phyloP scores from a whole-genome alignment of 2,113 vertebrate species.

The Epinephelus moara region DNA sequence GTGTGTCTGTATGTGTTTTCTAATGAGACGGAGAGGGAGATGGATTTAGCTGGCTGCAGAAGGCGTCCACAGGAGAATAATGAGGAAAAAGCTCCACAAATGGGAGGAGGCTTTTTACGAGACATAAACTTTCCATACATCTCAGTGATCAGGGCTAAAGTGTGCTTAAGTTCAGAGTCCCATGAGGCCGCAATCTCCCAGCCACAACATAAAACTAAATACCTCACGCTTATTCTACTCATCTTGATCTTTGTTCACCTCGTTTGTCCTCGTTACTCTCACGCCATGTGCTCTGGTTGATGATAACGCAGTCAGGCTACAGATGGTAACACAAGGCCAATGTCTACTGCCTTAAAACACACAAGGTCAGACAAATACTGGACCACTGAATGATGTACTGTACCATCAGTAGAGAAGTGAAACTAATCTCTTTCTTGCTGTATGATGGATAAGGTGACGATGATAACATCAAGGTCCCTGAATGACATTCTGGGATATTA shows the following conservation, averaged over 20 bases:
- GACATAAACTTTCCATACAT: slow-evolving; percentile 9
- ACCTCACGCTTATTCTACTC: background rate
- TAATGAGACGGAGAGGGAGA: slow-evolving; percentile 14
- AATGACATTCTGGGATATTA: background rate
- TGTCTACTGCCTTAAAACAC: background rate
- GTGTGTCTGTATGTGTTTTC: slow-evolving; percentile 25
- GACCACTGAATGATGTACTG: background rate
- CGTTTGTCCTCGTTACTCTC: slow-evolving; percentile 12
- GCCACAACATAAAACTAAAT: slow-evolving; percentile 38
- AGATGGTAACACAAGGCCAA: slow-evolving; percentile 47
- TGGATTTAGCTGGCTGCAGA: slow-evolving; percentile 1
- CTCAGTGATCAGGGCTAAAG: background rate
- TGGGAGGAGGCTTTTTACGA: background rate
- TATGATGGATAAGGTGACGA: background rate
- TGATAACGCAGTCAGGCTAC: slow-evolving; percentile 27
- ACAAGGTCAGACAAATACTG: background rate
- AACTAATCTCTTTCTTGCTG: background rate
- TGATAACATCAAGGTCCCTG: background rate
- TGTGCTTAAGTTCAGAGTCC: slow-evolving; percentile 1
- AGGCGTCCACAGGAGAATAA: slow-evolving; percentile 1
- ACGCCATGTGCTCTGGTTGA: slow-evolving; percentile 8
- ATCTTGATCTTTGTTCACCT: slow-evolving; percentile 20
- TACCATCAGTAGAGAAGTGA: background rate
- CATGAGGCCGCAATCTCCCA: background rate
- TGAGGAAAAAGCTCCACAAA: background rate